Percentiles rank a stretch among this genome's conserved stretches.
These are phyloP conservation scores for Hexactinellida sp. DNA, from an alignment of 37 sponge, comb jelly and placozoan genomes.

Conservation along the genomic window DNA sequence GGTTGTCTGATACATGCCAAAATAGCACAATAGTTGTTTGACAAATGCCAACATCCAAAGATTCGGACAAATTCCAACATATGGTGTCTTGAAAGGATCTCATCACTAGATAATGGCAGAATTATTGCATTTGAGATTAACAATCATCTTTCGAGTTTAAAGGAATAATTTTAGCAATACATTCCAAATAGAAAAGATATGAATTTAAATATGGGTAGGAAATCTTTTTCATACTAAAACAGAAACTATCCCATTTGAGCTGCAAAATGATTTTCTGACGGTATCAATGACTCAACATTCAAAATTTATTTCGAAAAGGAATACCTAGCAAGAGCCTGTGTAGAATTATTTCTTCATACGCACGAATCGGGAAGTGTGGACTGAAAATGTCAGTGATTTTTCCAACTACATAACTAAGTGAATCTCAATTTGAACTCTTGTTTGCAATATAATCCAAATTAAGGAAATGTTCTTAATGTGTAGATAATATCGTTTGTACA, in stretches of 20 bases:
- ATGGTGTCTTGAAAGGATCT: not conserved
- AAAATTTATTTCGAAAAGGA: not conserved
- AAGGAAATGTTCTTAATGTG: not conserved
- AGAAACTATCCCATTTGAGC: not conserved
- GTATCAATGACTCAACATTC: conserved; percentile 11
- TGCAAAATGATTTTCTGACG: conserved; percentile 5
- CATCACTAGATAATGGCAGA: not conserved
- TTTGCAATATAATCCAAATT: not conserved
- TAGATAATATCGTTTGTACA: not conserved
- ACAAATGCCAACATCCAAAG: too few relatives aligned
- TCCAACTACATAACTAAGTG: not conserved
- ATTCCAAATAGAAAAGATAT: conserved; percentile 5
- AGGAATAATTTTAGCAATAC: not conserved
- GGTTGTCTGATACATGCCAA: too few relatives aligned
- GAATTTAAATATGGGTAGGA: conserved; percentile 9
- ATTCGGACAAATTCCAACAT: too few relatives aligned
- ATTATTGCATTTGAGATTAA: not conserved
- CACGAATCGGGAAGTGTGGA: not conserved
- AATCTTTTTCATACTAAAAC: not conserved
- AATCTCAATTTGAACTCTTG: not conserved
- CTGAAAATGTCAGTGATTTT: not conserved
- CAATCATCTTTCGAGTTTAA: not conserved
- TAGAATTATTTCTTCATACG: not conserved
- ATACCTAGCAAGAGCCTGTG: not conserved
- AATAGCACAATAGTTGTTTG: too few relatives aligned